Base-by-base conservation (phyloP, 2,888 invertebrate species). In the Odontocolon sp. region DNA sequence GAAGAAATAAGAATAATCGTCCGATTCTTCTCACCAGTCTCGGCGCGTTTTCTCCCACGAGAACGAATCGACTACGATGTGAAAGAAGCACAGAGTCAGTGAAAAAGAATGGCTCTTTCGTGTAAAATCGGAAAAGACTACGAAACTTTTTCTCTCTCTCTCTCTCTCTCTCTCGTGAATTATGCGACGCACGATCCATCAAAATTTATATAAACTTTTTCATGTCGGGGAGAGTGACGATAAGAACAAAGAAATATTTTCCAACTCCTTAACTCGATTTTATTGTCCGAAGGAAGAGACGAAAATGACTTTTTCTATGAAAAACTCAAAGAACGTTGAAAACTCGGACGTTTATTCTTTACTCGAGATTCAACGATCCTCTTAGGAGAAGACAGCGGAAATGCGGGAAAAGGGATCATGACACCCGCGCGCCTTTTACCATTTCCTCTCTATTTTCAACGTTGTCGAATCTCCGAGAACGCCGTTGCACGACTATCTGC, bases 201-300 rank as follows among this genome's bases (percentile, higher is more conserved):
- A 59, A 52, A 72, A 72, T 77, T 57, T 68, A 57, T 64, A 69
- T 33, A 61, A 72, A 66, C 59, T 69, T 69, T 68, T 57, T 47
- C 61, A 56, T 38, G 45, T 9, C 18, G 31, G 33, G n/a, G 18
- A 9, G 31, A 11, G 18, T 9, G 54, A 33, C 33, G 31, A n/a
- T 8, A 54, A 9, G 28, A 31, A 31, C 31, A 18, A 28, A 54
- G 54, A 3, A n/a, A 33, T 54, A 28, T 54, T 31, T 33, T 54
- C 31, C n/a, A 16, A 54, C 31, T 31, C 33, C 33, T 54, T n/a
- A n/a, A n/a, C n/a, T n/a, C n/a, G n/a, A n/a, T n/a, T n/a, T n/a
- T n/a, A n/a, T n/a, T n/a, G n/a, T n/a, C n/a, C n/a, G n/a, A n/a
- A n/a, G n/a, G n/a, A n/a, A n/a, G n/a, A n/a, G n/a, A n/a, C n/a